phyloP scores from a whole-genome alignment of 2,797 vertebrate genomes.

The Sebastiscus tertius region DNA sequence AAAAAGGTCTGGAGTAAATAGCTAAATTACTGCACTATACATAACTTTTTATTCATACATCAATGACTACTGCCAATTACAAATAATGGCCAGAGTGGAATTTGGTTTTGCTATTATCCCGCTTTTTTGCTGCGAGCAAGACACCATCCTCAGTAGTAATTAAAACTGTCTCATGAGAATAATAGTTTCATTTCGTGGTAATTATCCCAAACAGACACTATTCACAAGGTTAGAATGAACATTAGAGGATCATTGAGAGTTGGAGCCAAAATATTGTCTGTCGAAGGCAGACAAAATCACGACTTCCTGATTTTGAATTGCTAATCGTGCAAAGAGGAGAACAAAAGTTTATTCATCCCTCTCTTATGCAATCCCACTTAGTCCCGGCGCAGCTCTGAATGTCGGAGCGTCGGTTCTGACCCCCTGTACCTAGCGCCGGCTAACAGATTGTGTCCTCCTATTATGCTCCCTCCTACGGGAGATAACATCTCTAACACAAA shows the following conservation, averaged over 20 bases:
- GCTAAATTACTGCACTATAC: constrained; percentile 8
- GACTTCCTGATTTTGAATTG: constrained; percentile 61
- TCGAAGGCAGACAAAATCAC: constrained; percentile 35
- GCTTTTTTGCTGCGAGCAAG: constrained; percentile 17
- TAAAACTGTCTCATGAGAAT: constrained; percentile 9
- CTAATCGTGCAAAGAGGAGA: constrained; percentile 45
- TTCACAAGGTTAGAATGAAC: constrained; percentile 3
- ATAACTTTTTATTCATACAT: constrained; percentile 27
- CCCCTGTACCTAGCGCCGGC: constrained; percentile 12
- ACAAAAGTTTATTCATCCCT: constrained; percentile 67
- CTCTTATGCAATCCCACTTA: constrained; percentile 60
- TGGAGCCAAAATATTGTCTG: constrained; percentile 12
- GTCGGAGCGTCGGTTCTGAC: constrained; percentile 26
- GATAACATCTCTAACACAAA: not conserved
- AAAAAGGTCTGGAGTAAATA: constrained; percentile 10
- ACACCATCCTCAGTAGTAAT: constrained; percentile 26
- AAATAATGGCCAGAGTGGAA: constrained; percentile 40
- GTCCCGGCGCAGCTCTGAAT: constrained; percentile 21
- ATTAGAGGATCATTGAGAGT: not conserved
- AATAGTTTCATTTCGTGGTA: constrained; percentile 29
- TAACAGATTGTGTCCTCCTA: constrained; percentile 4
- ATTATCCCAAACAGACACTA: constrained; percentile 31
- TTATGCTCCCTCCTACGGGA: constrained; percentile 34
- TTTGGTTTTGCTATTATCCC: constrained; percentile 14
- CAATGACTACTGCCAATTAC: constrained; percentile 40